phyloP scores from a whole-genome alignment of 2,797 vertebrate genomes.

The Chelidonichthys spinosus region DNA sequence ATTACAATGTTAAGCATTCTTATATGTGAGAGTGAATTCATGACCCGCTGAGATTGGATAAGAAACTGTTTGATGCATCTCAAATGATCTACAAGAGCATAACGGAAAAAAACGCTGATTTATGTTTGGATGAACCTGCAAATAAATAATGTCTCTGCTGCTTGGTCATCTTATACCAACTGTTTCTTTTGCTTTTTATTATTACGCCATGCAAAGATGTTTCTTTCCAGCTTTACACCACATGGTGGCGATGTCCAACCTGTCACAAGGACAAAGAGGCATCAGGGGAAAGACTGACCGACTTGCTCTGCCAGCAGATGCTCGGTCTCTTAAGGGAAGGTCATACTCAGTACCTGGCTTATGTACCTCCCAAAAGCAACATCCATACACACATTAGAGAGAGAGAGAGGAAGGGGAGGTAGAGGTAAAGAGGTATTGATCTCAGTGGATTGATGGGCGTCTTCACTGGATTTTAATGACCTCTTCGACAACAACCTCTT shows the following conservation, averaged over 20 bases:
- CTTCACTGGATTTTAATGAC: conserved; percentile 66
- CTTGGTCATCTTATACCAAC: not conserved
- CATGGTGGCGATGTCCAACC: conserved; percentile 63
- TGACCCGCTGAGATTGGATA: not conserved
- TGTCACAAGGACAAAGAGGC: conserved; percentile 12
- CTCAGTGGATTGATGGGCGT: conserved; percentile 60
- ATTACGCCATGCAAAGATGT: not conserved
- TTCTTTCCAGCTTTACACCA: conserved; percentile 42
- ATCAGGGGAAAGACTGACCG: conserved; percentile 9
- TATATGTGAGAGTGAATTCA: not conserved
- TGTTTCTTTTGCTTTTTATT: not conserved
- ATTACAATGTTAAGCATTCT: not conserved
- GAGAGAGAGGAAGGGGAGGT: conserved; percentile 12
- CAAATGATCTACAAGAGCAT: not conserved
- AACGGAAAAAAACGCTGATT: not conserved
- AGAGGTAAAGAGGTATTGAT: conserved; percentile 62
- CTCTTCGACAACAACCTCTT: conserved; percentile 35
- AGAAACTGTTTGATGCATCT: conserved; percentile 1
- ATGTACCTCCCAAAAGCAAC: conserved; percentile 20
- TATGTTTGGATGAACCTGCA: not conserved
- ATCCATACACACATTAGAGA: conserved; percentile 29
- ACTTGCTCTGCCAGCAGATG: conserved; percentile 6
- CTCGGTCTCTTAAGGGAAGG: conserved; percentile 19
- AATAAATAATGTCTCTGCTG: not conserved
- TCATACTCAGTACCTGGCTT: conserved; percentile 21